Conservation (phyloP, 2,888 invertebrate genomes). For the Cosmia trapezina region DNA sequence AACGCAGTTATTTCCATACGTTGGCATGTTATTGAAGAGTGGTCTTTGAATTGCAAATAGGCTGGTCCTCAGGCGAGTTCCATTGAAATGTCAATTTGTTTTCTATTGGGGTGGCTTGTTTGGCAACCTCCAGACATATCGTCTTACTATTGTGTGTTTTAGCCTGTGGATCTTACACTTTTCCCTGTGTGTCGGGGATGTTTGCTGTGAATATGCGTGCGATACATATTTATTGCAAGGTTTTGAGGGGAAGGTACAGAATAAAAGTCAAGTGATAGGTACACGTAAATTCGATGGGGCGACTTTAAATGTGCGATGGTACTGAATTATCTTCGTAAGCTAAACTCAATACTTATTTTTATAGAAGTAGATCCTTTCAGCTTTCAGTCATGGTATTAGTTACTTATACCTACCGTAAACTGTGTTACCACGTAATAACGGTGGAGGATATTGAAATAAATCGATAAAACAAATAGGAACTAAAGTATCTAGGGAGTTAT, state of each 20-base stretch:
- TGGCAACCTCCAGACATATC: conserved; percentile 79
- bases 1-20: conserved; percentile 86
- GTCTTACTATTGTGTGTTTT: conserved; percentile 77
- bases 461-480: conserved; percentile 33
- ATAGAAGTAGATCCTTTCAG: neutral
- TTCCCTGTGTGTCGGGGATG: conserved; percentile 62
- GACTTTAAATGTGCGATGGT: neutral
- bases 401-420: neutral
- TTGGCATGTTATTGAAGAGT: conserved; percentile 86
- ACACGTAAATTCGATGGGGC: neutral
- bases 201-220: conserved; percentile 63
- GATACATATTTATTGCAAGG: conserved; percentile 50
- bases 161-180: conserved; percentile 66
- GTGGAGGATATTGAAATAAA: conserved; percentile 16
- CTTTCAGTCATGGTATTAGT: neutral
- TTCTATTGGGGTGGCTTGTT: conserved; percentile 84
- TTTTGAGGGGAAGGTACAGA: neutral
- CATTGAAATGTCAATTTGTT: conserved; percentile 90
- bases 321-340: neutral
- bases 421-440: conserved; percentile 21
- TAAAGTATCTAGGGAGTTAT: neutral
- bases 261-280: neutral
- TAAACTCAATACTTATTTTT: neutral
- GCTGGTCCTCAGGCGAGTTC: conserved; percentile 81
- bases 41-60: conserved; percentile 89